Base-by-base conservation (phyloP, 1,140 invertebrate genomes). In the Papilio polytes region DNA sequence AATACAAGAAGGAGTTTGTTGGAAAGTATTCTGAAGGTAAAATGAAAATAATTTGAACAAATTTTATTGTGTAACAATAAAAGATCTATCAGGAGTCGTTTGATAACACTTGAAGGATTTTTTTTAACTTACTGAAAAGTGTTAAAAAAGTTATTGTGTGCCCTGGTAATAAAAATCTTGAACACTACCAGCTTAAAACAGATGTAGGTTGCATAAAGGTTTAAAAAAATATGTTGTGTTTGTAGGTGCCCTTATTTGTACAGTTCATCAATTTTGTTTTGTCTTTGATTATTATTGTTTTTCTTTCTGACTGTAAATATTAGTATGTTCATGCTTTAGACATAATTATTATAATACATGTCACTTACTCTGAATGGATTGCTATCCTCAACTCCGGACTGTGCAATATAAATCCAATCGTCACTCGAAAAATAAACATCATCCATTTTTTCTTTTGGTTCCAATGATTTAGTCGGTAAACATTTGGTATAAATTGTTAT, bases 351-450 rank as follows among this genome's bases (percentile, higher is more conserved):
- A n/a, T n/a, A n/a, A n/a, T n/a, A n/a, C n/a, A n/a, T n/a, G n/a
- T n/a, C n/a, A 78, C 77, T 78, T 66, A 78, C 77, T 59, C 12
- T 78, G 41, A 78, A 78, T 12, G 10, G 77, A 78, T 46, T 15
- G 2, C 18, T 78, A 6, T 78, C 59, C 0, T 41, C 31, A 6
- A 36, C 12, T 22, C 77, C 77, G 9, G 77, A 78, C 31, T 63
- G 56, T n/a, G 56, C 77, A 22, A 78, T 46, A 18, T 63, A 78
- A 63, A 66, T 20, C 56, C 31, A 20, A 22, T 56, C 31, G 41
- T 78, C 36, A 1, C 18, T 63, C 26, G 77, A 46, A 63, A 78
- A 63, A 15, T 66, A 78, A 78, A 78, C 44, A 44, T 78, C 77
- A 18, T 48, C 9, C 36, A 59, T 78, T 6, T 77, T 8, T 22